Evolutionary conservation across 2,888 invertebrate genomes (phyloP).

Genomic region (Arrhopalites spinosus): DNA sequence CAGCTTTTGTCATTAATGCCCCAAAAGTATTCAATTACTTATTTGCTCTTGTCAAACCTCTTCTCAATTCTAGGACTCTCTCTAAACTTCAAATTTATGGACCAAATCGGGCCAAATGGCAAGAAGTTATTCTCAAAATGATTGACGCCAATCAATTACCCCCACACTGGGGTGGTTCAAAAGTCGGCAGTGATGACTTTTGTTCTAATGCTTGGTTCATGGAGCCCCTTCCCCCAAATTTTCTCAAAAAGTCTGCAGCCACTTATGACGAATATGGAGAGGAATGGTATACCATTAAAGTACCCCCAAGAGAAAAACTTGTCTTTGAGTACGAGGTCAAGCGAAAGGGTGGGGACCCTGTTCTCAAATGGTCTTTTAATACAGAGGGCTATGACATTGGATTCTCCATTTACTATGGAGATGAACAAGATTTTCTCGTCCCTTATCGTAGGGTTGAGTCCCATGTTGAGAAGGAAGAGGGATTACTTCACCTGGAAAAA

Average conservation of each 20-base stretch:
- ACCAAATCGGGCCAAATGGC: constrained; percentile 39
- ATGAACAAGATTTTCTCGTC: constrained; percentile 33
- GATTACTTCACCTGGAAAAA: constrained; percentile 16
- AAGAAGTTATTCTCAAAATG: constrained; percentile 28
- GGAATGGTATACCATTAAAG: constrained; percentile 41
- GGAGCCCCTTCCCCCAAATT: constrained; percentile 40
- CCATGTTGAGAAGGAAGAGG: constrained; percentile 31
- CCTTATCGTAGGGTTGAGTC: constrained; percentile 31
- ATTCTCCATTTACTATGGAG: constrained; percentile 32
- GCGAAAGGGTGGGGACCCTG: not conserved
- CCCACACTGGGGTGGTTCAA: constrained; percentile 41
- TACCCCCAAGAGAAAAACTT: constrained; percentile 33
- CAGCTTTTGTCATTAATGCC: constrained; percentile 41
- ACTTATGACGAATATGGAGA: constrained; percentile 38
- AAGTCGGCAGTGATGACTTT: constrained; percentile 36
- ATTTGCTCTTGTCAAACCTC: constrained; percentile 38
- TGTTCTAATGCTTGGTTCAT: constrained; percentile 41
- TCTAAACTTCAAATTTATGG: constrained; percentile 37
- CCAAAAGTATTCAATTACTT: constrained; percentile 41
- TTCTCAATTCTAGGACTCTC: constrained; percentile 41
- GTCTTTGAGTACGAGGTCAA: constrained; percentile 31
- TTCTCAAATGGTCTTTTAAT: constrained; percentile 34
- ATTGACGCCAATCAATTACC: constrained; percentile 39
- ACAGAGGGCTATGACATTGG: constrained; percentile 43
- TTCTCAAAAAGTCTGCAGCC: constrained; percentile 26